These are phyloP conservation scores for Yponomeuta sedellus DNA, from an alignment of 2,888 invertebrate genomes.

Conservation along the genomic window DNA sequence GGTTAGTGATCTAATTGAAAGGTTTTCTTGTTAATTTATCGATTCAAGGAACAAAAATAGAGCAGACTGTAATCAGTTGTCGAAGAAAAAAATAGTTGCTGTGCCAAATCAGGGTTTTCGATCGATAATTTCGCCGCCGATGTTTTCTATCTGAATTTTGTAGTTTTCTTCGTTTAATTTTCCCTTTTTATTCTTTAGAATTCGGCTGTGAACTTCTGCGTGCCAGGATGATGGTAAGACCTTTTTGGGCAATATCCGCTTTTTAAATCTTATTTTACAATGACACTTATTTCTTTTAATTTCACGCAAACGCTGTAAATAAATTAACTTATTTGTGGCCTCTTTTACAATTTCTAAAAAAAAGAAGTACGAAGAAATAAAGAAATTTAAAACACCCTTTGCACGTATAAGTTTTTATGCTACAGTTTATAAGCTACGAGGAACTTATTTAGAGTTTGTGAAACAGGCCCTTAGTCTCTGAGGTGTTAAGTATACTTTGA, in stretches of 20 bases:
- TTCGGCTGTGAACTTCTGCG: not conserved
- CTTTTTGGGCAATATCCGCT: not conserved
- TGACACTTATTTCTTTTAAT: not conserved
- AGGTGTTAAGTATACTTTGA: conserved; percentile 31
- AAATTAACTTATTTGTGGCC: not conserved
- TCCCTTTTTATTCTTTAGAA: not conserved
- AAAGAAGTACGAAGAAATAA: no score
- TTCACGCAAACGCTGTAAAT: not conserved
- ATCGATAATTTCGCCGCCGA: not conserved
- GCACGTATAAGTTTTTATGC: no score
- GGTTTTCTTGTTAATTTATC: not conserved
- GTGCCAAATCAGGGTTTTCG: no score
- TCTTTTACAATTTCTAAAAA: no score
- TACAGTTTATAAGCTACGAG: no score
- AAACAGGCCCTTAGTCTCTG: no score
- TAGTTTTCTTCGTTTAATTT: not conserved
- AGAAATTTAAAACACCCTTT: no score
- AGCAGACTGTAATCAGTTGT: not conserved
- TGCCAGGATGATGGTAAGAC: not conserved
- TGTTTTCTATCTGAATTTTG: not conserved
- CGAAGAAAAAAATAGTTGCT: not conserved
- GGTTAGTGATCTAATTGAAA: not conserved
- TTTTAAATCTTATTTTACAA: not conserved
- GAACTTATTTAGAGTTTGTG: no score
- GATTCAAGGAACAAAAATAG: not conserved